Evolutionary conservation across 2,888 invertebrate genomes (phyloP), one percentile per base, ranked within the genome.

Genomic region (Boloria selene): DNA sequence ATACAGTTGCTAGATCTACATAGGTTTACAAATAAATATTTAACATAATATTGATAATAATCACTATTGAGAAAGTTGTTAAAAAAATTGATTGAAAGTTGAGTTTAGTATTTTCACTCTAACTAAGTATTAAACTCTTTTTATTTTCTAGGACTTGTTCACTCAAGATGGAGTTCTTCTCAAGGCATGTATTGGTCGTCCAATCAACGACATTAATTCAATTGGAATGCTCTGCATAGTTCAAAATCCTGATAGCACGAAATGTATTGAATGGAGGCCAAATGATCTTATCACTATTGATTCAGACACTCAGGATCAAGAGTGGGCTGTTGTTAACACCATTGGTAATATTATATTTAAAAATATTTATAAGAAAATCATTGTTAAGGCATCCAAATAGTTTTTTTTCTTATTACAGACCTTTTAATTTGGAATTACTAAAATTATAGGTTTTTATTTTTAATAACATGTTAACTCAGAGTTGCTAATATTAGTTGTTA

Each of bases 301-400:
- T 73, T 94, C 95, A 0, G 96, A 96, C 73, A 94, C 94, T 1
- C 96, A 96, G 77, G 96, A 96, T 79, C 96, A 96, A 77, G 97
- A 96, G 78, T 97, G 97, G 97, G 96, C 96, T 0, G 93, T 97
- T 65, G 96, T 97, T 17, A 96, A 96, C 77, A 95, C 96, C 52
- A 95, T 94, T 75, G 93, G 93, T 90, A 81, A 80, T 77, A 31
- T n/a, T 56, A n/a, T 42, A 17, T 58, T 77, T 74, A 73, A 65
- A 70, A 67, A 67, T 54, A 14, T 50, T 26, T 7, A 16, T 52
- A 22, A 13, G 47, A n/a, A n/a, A 47, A n/a, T 47, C 13, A 26
- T 7, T 22, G 4, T 52, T 13, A 14, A 4, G n/a, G 10, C 47
- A 47, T 47, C n/a, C 4, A 4, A 14, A n/a, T n/a, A n/a, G n/a